Evolutionary conservation across 2,797 vertebrate genomes (phyloP).

Genomic region (Astyanax mexicanus): DNA sequence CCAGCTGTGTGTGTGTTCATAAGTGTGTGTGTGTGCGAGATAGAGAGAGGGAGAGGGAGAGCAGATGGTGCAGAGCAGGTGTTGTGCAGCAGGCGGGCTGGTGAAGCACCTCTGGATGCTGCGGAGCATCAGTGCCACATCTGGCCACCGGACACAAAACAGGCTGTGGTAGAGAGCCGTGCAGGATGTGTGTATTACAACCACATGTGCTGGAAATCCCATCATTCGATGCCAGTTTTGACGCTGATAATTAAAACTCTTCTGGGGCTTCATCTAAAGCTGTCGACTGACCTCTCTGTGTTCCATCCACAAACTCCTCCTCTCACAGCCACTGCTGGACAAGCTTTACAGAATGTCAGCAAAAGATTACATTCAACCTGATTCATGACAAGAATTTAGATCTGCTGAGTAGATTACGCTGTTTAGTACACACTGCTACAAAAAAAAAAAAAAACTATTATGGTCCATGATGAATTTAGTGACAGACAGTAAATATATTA

Average conservation of each 20-base stretch:
- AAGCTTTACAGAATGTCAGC: neutral
- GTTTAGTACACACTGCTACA: too few species aligned
- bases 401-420: too few species aligned
- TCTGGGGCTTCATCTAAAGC: neutral
- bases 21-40: slow-evolving; percentile 11
- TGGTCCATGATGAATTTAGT: too few species aligned
- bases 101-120: slow-evolving; percentile 61
- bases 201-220: slow-evolving; percentile 17
- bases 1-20: too few species aligned
- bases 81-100: slow-evolving; percentile 74
- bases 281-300: neutral
- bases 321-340: neutral
- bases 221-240: neutral
- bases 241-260: neutral
- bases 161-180: too few species aligned
- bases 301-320: neutral
- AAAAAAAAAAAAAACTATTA: too few species aligned
- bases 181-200: too few species aligned
- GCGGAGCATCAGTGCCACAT: slow-evolving; percentile 57
- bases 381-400: too few species aligned
- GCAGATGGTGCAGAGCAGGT: slow-evolving; percentile 84
- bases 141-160: slow-evolving; percentile 55
- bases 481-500: too few species aligned
- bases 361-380: too few species aligned
- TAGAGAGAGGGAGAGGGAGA: slow-evolving; percentile 49